Evolutionary conservation across 2,888 invertebrate genomes (phyloP), one percentile per base, ranked within the genome.

Genomic region (Blomia tropicalis): DNA sequence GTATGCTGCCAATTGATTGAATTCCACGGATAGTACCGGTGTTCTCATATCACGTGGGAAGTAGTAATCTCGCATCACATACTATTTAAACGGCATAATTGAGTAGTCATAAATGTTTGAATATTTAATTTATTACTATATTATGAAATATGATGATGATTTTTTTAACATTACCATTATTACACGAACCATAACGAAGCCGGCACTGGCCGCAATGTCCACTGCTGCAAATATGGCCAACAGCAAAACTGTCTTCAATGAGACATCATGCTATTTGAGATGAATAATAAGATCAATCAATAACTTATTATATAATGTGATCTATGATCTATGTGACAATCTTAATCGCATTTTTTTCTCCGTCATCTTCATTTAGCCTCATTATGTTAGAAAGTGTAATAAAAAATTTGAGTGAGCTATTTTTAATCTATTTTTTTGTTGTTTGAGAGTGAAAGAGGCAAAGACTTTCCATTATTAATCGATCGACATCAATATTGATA

Each of bases 131-230:
- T 31, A 7, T 36, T 7, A 36, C 17, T 36, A 36, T 36, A 17
- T 36, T 11, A 36, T 36, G 36, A 11, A 36, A 11, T 7, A 7
- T 36, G 17, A 36, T 36, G 36, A 36, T 17, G 36, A 36, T 36
- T 36, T 36, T 36, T 36, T 36, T 17, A 17, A 7, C 36, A 17
- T 63, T 65, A 67, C 68, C 69, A 69, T 68, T 19, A 69, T 69
- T 3, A 69, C 60, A 23, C 69, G 64, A 7, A 69, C 64, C 58
- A 69, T 63, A 36, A 69, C 67, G 47, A 69, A 69, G 25, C 69
- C 69, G 19, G 69, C 66, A 44, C 69, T 69, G n/a, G 69, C 69
- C 5, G 69, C 69, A 29, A 69, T 67, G 51, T 69, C 69, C 4
- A 69, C 68, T 0, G 69, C 68, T 19, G 68, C 69, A 60, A 69